Percentiles rank a stretch among this genome's conserved stretches.
phyloP scores from a whole-genome alignment of 2,888 invertebrate genomes.

The Stegophylla sp. region DNA sequence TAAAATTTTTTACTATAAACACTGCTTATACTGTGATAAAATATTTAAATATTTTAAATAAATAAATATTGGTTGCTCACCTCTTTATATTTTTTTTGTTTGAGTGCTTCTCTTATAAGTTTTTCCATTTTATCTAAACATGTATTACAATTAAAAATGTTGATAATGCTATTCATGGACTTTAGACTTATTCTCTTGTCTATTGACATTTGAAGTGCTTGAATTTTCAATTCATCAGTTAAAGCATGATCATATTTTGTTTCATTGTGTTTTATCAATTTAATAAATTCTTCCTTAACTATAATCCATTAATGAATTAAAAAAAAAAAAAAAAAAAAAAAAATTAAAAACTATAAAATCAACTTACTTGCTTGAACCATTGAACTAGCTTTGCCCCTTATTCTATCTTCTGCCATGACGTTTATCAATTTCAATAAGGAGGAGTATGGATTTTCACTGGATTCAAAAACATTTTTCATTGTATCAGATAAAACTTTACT shows the following conservation, averaged over 20 bases:
- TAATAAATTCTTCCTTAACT: slow-evolving; percentile 65
- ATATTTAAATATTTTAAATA: neutral
- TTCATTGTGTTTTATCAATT: slow-evolving; percentile 64
- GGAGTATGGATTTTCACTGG: slow-evolving; percentile 70
- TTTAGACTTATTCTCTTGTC: slow-evolving; percentile 39
- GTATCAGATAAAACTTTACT: slow-evolving; percentile 68
- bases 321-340: slow-evolving; percentile 58
- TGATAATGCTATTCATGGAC: slow-evolving; percentile 22
- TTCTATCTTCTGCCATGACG: slow-evolving; percentile 42
- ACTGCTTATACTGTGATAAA: neutral
- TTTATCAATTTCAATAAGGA: slow-evolving; percentile 39
- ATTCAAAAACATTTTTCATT: slow-evolving; percentile 67
- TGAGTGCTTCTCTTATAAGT: slow-evolving; percentile 35
- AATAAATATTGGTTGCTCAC: neutral
- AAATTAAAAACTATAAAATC: neutral
- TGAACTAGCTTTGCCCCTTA: slow-evolving; percentile 42
- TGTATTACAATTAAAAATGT: slow-evolving; percentile 45
- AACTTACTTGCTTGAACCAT: slow-evolving; percentile 37
- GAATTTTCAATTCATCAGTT: slow-evolving; percentile 71
- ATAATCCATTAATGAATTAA: neutral
- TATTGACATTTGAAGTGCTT: slow-evolving; percentile 74
- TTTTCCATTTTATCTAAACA: slow-evolving; percentile 31
- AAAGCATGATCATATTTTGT: slow-evolving; percentile 67
- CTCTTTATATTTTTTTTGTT: slow-evolving; percentile 48
- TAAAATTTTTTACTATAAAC: too few species aligned